phyloP scores from a whole-genome alignment of 1,140 invertebrate genomes.

The Anastatus disparis region DNA sequence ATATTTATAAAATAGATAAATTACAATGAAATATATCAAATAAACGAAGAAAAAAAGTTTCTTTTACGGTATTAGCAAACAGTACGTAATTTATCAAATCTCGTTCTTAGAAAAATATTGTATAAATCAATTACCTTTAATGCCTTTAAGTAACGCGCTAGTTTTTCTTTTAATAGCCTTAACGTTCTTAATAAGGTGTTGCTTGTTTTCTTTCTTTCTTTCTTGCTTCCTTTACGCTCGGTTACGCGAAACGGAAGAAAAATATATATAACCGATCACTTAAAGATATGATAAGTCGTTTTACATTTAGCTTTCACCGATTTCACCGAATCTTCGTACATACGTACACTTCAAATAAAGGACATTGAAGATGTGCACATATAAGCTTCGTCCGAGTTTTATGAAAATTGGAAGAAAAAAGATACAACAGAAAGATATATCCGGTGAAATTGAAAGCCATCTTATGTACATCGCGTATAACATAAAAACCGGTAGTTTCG shows the following conservation, averaged over 20 bases:
- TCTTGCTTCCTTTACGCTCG: constrained; percentile 31
- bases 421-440: no score
- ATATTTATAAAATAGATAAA: no score
- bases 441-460: constrained; percentile 6
- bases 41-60: not conserved
- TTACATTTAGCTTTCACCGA: constrained; percentile 6
- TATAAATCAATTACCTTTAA: constrained; percentile 20
- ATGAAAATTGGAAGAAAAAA: constrained; percentile 1
- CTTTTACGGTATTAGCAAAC: not conserved
- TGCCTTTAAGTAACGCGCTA: constrained; percentile 11
- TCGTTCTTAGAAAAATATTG: not conserved
- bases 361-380: not conserved
- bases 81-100: not conserved
- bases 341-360: not conserved
- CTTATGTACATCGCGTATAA: not conserved
- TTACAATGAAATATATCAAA: not conserved
- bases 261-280: constrained; percentile 5
- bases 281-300: constrained; percentile 2
- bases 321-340: constrained; percentile 8
- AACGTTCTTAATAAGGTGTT: constrained; percentile 14
- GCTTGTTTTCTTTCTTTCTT: not conserved
- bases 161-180: constrained; percentile 29
- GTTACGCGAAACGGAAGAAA: constrained; percentile 22
- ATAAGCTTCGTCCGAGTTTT: not conserved
- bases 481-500: no score